Base-by-base conservation (phyloP, 2,797 vertebrate genomes). In the Diplodus sargus region DNA sequence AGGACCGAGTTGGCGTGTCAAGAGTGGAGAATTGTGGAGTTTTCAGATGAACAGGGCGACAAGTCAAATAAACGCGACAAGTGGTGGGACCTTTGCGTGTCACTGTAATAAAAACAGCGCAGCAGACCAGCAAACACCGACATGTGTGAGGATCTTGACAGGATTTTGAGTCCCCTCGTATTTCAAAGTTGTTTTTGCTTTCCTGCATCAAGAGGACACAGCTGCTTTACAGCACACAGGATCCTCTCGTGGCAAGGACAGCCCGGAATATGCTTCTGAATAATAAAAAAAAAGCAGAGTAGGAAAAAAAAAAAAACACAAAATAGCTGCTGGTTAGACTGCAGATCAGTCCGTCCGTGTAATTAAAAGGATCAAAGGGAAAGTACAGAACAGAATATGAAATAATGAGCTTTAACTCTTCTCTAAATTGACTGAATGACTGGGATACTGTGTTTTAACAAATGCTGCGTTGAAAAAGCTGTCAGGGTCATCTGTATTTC, bases 281-380 rank as follows among this genome's bases (percentile, higher is more conserved):
- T 74, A 57, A 70, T 34, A 54, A 59, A 28, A 34, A 34, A 34
- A 39, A 39, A 71, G 34, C 12, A 54, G 20, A 61, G 47, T 52
- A 10, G 59, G 4, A 1, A 39, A 45, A 11, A n/a, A 4, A 2
- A 39, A 45, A 11, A n/a, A 70, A 17, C 22, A 54, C 34, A 28
- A 47, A 64, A 51, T 16, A 20, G 15, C n/a, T 47, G 16, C 30
- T 56, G 59, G 43, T 62, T 22, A 28, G 63, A 17, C 62, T 25
- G 62, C 34, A 77, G 34, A 61, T 71, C 47, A 34, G 12, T 70
- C 17, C 13, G 15, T 59, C 34, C 23, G 23, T 20, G 22, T 66
- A 77, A 57, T 73, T 59, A 58, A 81, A 68, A 59, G 22, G 60
- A 60, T 45, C 48, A 73, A 54, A 22, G 34, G 14, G 16, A 63